These are phyloP conservation scores for Cryptotis parvus DNA, from an alignment of 2,113 vertebrate species.

Conservation along the genomic window DNA sequence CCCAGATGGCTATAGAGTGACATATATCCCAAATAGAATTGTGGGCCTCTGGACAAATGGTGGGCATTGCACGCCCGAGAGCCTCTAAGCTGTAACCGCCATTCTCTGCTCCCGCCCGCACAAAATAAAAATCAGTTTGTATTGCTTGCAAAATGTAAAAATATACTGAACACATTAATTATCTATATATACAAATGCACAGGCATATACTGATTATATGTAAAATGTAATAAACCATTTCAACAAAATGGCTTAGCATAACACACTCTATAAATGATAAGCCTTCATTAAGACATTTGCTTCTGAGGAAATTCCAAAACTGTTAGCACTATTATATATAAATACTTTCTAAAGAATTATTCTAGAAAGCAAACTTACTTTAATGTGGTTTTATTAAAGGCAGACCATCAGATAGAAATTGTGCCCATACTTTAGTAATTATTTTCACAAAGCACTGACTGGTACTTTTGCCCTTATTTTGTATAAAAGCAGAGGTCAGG, in stretches of 20 bases:
- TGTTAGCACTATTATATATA: not conserved
- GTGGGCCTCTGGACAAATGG: no score
- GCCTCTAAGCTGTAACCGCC: no score
- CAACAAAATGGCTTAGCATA: constrained; percentile 11
- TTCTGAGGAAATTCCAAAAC: constrained; percentile 44
- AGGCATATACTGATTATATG: not conserved
- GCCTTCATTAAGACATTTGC: not conserved
- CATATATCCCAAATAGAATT: no score
- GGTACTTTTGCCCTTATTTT: not conserved
- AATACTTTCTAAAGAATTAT: constrained; percentile 15
- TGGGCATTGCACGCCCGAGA: no score
- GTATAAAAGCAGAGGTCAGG: rapidly evolving
- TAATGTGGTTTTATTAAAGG: not conserved
- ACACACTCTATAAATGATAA: not conserved
- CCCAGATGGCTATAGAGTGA: no score
- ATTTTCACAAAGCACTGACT: not conserved
- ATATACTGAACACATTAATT: not conserved
- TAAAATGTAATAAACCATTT: not conserved
- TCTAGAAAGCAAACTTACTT: constrained; percentile 6
- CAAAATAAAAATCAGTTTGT: not conserved
- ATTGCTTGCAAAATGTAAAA: not conserved
- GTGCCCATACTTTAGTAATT: not conserved
- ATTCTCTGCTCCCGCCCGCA: no score
- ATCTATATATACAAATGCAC: not conserved
- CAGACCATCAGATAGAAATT: not conserved